phyloP scores from a whole-genome alignment of 2,888 invertebrate species.

The Acanthopleura granulata region DNA sequence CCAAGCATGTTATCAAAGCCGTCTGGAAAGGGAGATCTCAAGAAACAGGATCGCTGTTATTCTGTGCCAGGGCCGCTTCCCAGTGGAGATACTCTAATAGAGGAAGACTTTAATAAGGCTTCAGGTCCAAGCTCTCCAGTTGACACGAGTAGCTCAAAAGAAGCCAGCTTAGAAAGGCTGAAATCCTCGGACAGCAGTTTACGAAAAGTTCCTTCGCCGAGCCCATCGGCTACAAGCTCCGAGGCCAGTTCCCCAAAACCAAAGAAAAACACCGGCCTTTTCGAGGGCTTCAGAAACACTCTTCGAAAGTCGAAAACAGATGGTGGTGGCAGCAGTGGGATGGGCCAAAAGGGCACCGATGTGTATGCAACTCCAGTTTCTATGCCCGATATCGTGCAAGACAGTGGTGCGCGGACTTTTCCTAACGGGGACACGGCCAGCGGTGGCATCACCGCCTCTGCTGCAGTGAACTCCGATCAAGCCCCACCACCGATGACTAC shows the following conservation, averaged over 20 bases:
- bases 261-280: conserved; percentile 71
- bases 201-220: conserved; percentile 17
- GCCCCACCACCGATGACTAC: neutral
- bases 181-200: conserved; percentile 12
- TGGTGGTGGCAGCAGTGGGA: conserved; percentile 36
- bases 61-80: conserved; percentile 52
- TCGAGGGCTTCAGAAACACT: conserved; percentile 77
- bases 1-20: conserved; percentile 14
- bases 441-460: neutral
- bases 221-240: conserved; percentile 15
- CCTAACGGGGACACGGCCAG: conserved; percentile 25
- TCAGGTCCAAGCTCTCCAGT: conserved; percentile 53
- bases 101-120: conserved; percentile 28
- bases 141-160: conserved; percentile 27
- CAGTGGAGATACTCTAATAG: conserved; percentile 24
- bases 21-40: conserved; percentile 33
- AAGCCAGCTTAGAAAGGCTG: conserved; percentile 8
- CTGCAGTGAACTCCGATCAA: neutral
- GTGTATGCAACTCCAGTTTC: conserved; percentile 36
- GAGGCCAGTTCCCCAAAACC: conserved; percentile 67
- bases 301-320: conserved; percentile 73
- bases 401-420: conserved; percentile 29
- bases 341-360: conserved; percentile 14
- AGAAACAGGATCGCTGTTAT: conserved; percentile 53
- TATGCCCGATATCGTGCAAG: conserved; percentile 42